Percentiles rank a stretch among this genome's conserved stretches.
phyloP scores from a whole-genome alignment of 2,113 vertebrate genomes.

The Cyprinodon brontotheroides region DNA sequence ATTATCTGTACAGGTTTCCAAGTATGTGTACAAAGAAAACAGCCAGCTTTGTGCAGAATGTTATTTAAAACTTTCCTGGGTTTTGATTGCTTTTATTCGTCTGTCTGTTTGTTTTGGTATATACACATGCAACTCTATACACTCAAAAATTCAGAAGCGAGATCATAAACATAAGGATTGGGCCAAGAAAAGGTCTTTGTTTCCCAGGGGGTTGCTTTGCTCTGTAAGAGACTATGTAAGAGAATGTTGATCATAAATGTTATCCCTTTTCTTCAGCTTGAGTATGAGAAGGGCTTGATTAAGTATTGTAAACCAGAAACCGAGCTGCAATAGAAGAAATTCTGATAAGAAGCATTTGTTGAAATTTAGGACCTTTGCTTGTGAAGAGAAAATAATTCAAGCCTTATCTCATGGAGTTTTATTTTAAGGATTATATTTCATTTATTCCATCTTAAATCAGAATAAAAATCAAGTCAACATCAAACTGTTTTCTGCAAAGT shows the following conservation, averaged over 20 bases:
- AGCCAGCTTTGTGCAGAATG: constrained; percentile 63
- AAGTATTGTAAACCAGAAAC: constrained; percentile 33
- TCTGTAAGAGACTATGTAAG: constrained; percentile 54
- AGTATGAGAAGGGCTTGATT: constrained; percentile 35
- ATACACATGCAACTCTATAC: constrained; percentile 68
- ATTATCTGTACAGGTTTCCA: constrained; percentile 56
- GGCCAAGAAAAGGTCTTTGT: constrained; percentile 42
- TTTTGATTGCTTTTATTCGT: constrained; percentile 61
- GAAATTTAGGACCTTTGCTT: constrained; percentile 7
- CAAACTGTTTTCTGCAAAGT: neutral
- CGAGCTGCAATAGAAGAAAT: constrained; percentile 30
- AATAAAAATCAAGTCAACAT: neutral
- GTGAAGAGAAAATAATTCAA: neutral
- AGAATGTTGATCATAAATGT: constrained; percentile 53
- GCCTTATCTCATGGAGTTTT: constrained; percentile 4
- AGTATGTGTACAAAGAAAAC: constrained; percentile 60
- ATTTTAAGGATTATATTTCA: constrained; percentile 10
- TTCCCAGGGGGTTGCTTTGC: constrained; percentile 21
- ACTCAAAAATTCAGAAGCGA: constrained; percentile 65
- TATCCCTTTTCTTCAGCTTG: constrained; percentile 42
- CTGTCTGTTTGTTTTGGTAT: constrained; percentile 73
- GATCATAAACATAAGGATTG: constrained; percentile 69
- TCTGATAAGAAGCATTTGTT: constrained; percentile 21
- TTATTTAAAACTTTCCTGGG: constrained; percentile 60
- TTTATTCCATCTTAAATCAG: neutral